These are phyloP conservation scores for Harlomillsia oculata DNA, from an alignment of 1,140 invertebrate genomes.

Conservation along the genomic window DNA sequence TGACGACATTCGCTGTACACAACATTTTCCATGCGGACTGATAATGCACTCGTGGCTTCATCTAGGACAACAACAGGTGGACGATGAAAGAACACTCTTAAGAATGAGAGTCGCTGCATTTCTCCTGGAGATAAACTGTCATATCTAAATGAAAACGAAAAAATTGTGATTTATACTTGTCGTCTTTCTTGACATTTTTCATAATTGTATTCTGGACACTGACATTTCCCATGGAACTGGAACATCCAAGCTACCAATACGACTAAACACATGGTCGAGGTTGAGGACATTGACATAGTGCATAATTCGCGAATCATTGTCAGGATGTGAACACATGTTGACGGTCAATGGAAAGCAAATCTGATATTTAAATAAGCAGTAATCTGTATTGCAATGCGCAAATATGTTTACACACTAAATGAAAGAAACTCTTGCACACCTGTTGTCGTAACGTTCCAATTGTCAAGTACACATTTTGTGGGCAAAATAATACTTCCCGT, in stretches of 20 bases:
- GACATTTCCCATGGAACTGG: constrained; percentile 49
- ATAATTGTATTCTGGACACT: too few species aligned
- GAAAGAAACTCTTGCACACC: constrained; percentile 21
- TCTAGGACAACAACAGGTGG: constrained; percentile 52
- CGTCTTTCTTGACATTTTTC: too few species aligned
- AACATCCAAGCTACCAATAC: constrained; percentile 45
- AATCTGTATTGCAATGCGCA: neutral
- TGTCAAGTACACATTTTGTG: constrained; percentile 53
- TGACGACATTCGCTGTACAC: constrained; percentile 44
- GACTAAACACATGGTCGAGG: constrained; percentile 43
- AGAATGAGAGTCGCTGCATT: constrained; percentile 51
- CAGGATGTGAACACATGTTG: neutral
- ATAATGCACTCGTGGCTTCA: constrained; percentile 54
- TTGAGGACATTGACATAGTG: constrained; percentile 43
- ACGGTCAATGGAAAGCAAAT: constrained; percentile 26
- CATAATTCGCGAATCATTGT: constrained; percentile 34
- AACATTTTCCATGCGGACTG: constrained; percentile 45
- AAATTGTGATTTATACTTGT: too few species aligned
- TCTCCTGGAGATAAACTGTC: constrained; percentile 55
- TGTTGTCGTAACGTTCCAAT: constrained; percentile 49
- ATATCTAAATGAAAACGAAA: constrained; percentile 46
- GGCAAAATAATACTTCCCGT: constrained; percentile 45
- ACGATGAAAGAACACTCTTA: constrained; percentile 51
- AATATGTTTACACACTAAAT: neutral
- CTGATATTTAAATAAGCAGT: too few species aligned